Base-by-base conservation (phyloP, 2,797 vertebrate genomes). In the Smutsia temminckii region DNA sequence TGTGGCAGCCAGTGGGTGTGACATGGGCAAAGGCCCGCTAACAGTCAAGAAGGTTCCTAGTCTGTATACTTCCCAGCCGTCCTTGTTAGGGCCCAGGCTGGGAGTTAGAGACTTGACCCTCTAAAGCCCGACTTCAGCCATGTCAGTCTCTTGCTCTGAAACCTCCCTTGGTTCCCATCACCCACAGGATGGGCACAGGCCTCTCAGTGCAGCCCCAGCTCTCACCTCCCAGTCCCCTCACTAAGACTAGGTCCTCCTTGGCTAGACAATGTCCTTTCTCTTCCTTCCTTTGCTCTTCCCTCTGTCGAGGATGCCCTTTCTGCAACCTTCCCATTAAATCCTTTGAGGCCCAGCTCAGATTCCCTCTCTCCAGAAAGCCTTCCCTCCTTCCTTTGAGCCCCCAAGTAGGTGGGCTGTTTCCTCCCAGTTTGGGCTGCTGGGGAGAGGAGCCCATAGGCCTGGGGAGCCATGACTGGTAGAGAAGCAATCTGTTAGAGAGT, bases 41-140 rank as follows among this genome's bases (percentile, higher is more conserved):
- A 91, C 32, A 72, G 17, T 78, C 17, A 85, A 91, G 57, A 85
- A 68, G 3, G 57, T 85, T 88, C 20, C 75, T 93, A 1, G 5
- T 79, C 40, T 83, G 64, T 95, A 42, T 85, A 40, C 37, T 97
- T 89, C 92, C 85, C 95, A 85, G 53, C 18, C 0, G 0, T 91
- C 68, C n/a, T 55, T 16, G 3, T 69, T 37, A 64, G 68, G 75
- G 32, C 34, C 46, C 46, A 46, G 46, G 0, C 46, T 51, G 53
- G 57, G 74, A 25, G 11, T 57, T 29, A 71, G 40, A 72, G 71
- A 64, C 57, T 34, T 29, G 69, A 34, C 34, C 27, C 77, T 72
- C 29, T 10, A 55, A 64, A 93, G 29, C 23, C 14, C 2, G 53
- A 49, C 42, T 40, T 72, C 25, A 90, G 53, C n/a, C 69, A 4